Conservation (phyloP, 1,140 invertebrate species). For the Battus philenor region DNA sequence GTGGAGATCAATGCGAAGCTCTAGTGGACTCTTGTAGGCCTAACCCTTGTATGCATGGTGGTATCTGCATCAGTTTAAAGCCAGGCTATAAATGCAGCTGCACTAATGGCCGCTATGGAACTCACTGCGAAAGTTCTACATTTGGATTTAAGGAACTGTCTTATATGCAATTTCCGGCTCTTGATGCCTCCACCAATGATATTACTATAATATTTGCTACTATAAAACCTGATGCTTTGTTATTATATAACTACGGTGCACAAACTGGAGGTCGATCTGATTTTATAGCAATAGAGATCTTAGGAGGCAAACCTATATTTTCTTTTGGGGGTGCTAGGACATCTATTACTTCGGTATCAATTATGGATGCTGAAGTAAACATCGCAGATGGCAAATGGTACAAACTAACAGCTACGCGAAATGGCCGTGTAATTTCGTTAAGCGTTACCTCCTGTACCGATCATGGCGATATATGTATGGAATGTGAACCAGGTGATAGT, state of each 20-base stretch:
- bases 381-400: conserved; percentile 93
- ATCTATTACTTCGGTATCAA: conserved; percentile 86
- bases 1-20: conserved; percentile 91
- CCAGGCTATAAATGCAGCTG: conserved; percentile 93
- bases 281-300: conserved; percentile 93
- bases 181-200: conserved; percentile 92
- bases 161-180: conserved; percentile 89
- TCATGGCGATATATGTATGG: conserved; percentile 89
- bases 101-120: conserved; percentile 89
- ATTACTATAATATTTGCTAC: conserved; percentile 95
- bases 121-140: conserved; percentile 92
- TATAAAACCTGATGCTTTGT: conserved; percentile 88
- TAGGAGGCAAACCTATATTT: conserved; percentile 88
- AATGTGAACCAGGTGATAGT: conserved; percentile 87
- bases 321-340: conserved; percentile 92
- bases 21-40: conserved; percentile 91
- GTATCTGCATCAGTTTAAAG: conserved; percentile 87
- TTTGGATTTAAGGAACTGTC: conserved; percentile 93
- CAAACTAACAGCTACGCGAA: conserved; percentile 92
- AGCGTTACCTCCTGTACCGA: conserved; percentile 88
- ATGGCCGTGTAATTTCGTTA: conserved; percentile 89
- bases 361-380: conserved; percentile 78
- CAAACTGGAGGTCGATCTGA: conserved; percentile 92
- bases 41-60: conserved; percentile 92
- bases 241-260: conserved; percentile 93